Conservation (phyloP, 2,888 invertebrate genomes). For the Nomada ferruginata region DNA sequence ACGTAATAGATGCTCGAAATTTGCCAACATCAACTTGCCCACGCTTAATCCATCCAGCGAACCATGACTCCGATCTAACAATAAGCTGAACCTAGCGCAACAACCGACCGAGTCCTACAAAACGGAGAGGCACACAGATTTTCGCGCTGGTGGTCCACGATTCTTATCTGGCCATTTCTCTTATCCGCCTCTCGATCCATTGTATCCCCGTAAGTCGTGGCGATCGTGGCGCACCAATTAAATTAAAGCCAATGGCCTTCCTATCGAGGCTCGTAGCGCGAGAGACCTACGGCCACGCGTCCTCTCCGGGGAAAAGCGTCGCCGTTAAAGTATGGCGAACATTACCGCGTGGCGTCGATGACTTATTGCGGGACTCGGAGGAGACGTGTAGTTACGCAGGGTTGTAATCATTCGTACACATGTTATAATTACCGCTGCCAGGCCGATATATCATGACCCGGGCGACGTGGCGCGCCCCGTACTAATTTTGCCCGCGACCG, state of each 20-base stretch:
- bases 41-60: background rate
- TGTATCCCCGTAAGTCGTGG: conserved; percentile 44
- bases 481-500: conserved; percentile 40
- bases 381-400: conserved; percentile 68
- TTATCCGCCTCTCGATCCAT: conserved; percentile 54
- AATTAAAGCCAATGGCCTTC: conserved; percentile 62
- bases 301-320: conserved; percentile 52
- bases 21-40: background rate
- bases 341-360: conserved; percentile 65
- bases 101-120: conserved; percentile 1
- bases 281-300: conserved; percentile 64
- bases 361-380: conserved; percentile 63
- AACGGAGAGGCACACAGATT: conserved; percentile 22
- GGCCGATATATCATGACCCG: conserved; percentile 64
- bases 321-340: conserved; percentile 61
- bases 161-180: conserved; percentile 41
- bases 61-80: background rate
- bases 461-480: conserved; percentile 13
- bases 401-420: conserved; percentile 69
- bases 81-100: background rate
- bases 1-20: background rate
- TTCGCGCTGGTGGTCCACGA: conserved; percentile 47
- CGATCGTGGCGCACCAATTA: conserved; percentile 60
- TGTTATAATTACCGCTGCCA: conserved; percentile 69
- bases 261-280: conserved; percentile 24